Conservation (phyloP, 2,113 vertebrate species). For the Dissostichus mawsoni region DNA sequence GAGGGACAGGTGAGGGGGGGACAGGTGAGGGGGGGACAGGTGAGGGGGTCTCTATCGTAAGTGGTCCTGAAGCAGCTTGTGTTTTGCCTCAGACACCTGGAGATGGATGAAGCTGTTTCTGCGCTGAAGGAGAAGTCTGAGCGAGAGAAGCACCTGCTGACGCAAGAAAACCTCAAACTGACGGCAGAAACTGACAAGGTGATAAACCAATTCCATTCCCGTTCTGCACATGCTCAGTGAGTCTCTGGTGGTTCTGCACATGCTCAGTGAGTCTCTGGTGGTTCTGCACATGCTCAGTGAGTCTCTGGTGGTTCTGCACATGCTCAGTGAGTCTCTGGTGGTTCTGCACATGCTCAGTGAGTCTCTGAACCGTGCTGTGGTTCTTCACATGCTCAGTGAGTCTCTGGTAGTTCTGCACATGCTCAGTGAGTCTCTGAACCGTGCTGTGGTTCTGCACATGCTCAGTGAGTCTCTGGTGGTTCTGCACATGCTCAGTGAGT, state of each 20-base stretch:
- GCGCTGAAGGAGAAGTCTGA: constrained; percentile 90
- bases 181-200: constrained; percentile 92
- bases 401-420: background rate
- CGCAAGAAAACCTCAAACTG: constrained; percentile 93
- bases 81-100: constrained; percentile 84
- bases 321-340: too few species aligned
- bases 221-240: background rate
- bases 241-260: background rate
- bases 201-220: constrained; percentile 6
- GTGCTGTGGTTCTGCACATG: background rate
- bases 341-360: background rate
- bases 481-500: background rate
- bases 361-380: too few species aligned
- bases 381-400: background rate
- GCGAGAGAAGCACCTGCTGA: constrained; percentile 88
- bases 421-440: background rate
- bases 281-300: background rate
- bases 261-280: background rate
- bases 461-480: background rate
- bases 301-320: too few species aligned
- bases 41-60: background rate
- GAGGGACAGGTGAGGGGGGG: constrained; percentile 86
- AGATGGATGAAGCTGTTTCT: constrained; percentile 90
- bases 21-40: background rate
- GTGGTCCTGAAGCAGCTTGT: constrained; percentile 3